Evolutionary conservation across 2,888 invertebrate genomes (phyloP), one percentile per base, ranked within the genome.

Genomic region (Yponomeuta cagnagella): DNA sequence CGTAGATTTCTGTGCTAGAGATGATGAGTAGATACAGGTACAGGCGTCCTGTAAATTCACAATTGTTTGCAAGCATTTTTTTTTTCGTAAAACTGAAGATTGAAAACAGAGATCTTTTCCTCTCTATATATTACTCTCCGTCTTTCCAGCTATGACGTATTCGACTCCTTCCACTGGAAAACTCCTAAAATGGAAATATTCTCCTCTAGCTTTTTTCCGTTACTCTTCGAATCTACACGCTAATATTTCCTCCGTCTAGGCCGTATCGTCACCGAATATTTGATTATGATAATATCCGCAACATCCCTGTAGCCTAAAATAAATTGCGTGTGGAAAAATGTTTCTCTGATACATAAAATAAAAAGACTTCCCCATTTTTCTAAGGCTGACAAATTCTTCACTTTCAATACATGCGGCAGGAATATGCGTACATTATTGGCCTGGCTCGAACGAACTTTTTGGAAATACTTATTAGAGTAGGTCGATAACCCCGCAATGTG

Each of bases 211-310:
- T 58, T 58, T 58, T 58, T 58, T 58, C 15, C 52, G 43, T 58
- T 58, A 12, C 12, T 58, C 52, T 58, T 4, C 3, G 52, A 12
- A 12, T 15, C 12, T 12, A 15, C 52, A 58, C 52, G 5, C 52
- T 15, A 43, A 43, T 43, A 43, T 15, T 58, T 12, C 15, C 5
- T 15, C 4, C 5, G 15, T 58, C 52, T 58, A 58, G 52, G 52
- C 52, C 52, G 1, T 58, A 58, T 9, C 52, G 52, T 58, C 52
- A 12, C 52, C 52, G 52, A 58, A 58, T 52, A 52, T 58, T 58
- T 58, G 52, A 58, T 58, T 58, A 58, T 58, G 52, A 58, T 58
- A 58, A 58, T 58, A 58, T 15, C 52, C 52, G 52, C 52, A 58
- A 58, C 52, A 15, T 12, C 52, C 52, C 52, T 15, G 52, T 15